Evolutionary conservation across 2,797 vertebrate species (phyloP).

Genomic region (Crotalus adamanteus): DNA sequence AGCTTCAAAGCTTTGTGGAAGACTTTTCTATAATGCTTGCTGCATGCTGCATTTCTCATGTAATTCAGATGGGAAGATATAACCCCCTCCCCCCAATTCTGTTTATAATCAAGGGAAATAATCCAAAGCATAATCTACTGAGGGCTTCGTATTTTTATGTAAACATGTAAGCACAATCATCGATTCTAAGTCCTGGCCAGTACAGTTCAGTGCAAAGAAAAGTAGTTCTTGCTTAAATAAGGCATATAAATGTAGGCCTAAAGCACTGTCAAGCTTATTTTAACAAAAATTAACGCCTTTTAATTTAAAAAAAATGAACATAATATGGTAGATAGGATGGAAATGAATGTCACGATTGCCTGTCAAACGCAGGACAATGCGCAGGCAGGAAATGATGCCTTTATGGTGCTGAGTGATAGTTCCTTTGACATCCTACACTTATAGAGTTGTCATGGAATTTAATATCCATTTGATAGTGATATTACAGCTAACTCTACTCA

Average conservation of each 20-base stretch:
- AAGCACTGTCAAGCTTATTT: slow-evolving; percentile 12
- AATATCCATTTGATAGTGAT: slow-evolving; percentile 20
- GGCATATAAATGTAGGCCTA: neutral
- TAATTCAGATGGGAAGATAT: neutral
- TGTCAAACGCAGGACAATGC: slow-evolving; percentile 19
- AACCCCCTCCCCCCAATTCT: neutral
- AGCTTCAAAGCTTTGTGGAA: neutral
- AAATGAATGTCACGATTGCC: slow-evolving; percentile 31
- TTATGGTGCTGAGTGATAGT: slow-evolving; percentile 23
- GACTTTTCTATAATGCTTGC: neutral
- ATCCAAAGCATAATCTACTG: neutral
- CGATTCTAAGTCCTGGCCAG: neutral
- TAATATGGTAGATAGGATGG: slow-evolving; percentile 19
- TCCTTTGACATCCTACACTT: slow-evolving; percentile 17
- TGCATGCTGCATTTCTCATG: neutral
- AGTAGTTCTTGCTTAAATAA: slow-evolving; percentile 3
- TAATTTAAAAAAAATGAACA: slow-evolving; percentile 27
- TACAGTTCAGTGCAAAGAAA: slow-evolving; percentile 12
- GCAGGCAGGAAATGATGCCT: slow-evolving; percentile 2
- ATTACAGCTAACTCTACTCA: slow-evolving; percentile 44
- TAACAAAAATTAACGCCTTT: no score
- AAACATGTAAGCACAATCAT: neutral
- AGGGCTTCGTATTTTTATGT: accelerated
- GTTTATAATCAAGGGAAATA: neutral
- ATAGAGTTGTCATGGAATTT: slow-evolving; percentile 43